A percentile compares a stretch with the other conserved stretches of the same genome.
Evolutionary conservation across 2,113 vertebrate genomes (phyloP).

Genomic region (Cyprinus carpio): DNA sequence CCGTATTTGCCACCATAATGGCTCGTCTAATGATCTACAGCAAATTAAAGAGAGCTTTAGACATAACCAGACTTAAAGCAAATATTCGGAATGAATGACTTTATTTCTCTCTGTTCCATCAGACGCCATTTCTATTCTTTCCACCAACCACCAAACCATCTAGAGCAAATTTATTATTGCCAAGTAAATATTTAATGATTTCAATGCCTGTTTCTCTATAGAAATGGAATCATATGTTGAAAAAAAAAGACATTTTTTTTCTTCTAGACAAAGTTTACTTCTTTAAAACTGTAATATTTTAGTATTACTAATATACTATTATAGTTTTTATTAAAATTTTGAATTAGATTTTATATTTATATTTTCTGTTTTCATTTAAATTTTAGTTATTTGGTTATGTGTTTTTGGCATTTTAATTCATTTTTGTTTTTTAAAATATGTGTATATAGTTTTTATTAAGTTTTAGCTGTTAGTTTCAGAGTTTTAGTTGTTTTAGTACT

Average conservation of each 20-base stretch:
- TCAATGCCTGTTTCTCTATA: neutral
- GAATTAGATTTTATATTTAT: neutral
- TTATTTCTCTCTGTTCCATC: neutral
- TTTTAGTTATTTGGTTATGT: neutral
- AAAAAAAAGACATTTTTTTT: no score
- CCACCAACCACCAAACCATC: neutral
- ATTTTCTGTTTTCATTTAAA: neutral
- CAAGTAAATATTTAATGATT: neutral
- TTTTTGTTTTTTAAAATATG: neutral
- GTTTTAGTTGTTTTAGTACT: neutral
- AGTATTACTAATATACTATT: neutral
- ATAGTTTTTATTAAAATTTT: neutral
- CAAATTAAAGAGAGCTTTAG: neutral
- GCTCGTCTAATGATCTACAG: neutral
- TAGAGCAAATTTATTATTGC: neutral
- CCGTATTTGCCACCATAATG: neutral
- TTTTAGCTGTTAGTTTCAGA: neutral
- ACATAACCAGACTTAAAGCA: neutral
- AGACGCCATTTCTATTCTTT: neutral
- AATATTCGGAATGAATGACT: neutral
- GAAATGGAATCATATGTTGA: neutral
- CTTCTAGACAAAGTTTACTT: no score
- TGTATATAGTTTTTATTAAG: neutral
- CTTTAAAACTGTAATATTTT: neutral
- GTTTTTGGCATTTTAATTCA: neutral